phyloP scores from a whole-genome alignment of 2,797 vertebrate genomes.

The Myotis planiceps region DNA sequence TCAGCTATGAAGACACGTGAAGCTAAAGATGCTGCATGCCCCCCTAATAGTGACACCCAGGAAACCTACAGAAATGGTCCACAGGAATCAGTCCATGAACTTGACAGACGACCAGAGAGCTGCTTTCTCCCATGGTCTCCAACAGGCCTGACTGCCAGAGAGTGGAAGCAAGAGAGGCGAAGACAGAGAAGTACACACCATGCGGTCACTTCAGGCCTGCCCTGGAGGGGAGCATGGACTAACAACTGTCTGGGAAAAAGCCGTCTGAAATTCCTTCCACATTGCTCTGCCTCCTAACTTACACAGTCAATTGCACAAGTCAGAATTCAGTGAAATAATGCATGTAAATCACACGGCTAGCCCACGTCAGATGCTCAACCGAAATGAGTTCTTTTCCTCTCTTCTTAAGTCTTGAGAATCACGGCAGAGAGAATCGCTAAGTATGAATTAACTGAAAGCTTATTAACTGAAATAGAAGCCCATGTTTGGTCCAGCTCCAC shows the following conservation, averaged over 20 bases:
- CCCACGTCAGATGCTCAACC: background rate
- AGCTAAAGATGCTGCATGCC: background rate
- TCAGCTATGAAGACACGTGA: background rate
- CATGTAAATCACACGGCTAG: background rate
- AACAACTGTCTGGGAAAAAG: background rate
- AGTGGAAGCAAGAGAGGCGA: background rate
- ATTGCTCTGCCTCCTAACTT: background rate
- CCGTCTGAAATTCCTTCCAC: background rate
- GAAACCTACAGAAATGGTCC: background rate
- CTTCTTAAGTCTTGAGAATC: background rate
- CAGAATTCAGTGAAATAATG: background rate
- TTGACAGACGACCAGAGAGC: background rate
- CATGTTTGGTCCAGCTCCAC: background rate
- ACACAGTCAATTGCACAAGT: background rate
- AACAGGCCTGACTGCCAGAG: background rate
- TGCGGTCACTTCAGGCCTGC: background rate
- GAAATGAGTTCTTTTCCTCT: background rate
- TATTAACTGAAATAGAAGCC: background rate
- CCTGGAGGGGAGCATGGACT: background rate
- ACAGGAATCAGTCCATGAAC: background rate
- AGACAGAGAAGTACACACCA: background rate
- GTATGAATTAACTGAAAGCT: background rate
- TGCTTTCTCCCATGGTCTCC: background rate
- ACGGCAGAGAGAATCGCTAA: background rate
- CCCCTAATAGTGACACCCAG: background rate